phyloP scores from a whole-genome alignment of 2,113 vertebrate species.

The Chroicocephalus ridibundus region DNA sequence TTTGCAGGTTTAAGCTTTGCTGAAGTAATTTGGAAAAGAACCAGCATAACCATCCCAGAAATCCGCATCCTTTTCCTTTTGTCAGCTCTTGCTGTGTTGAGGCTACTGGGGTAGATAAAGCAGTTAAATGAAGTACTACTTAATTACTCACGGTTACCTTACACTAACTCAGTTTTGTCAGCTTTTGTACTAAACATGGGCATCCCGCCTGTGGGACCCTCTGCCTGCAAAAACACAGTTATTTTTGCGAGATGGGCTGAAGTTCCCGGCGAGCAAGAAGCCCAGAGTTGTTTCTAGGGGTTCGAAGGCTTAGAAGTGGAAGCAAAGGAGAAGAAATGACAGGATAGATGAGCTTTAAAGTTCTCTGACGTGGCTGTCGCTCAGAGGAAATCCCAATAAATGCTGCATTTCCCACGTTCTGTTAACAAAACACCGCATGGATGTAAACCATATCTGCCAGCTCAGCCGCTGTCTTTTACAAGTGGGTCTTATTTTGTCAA shows the following conservation, averaged over 20 bases:
- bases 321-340: neutral
- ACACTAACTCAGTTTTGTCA: neutral
- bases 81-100: neutral
- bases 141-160: neutral
- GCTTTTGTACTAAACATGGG: neutral
- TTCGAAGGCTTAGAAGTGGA: neutral
- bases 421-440: neutral
- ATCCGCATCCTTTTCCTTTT: neutral
- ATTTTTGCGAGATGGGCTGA: neutral
- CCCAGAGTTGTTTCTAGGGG: neutral
- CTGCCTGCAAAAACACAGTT: neutral
- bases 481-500: neutral
- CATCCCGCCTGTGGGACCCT: neutral
- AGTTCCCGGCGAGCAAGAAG: neutral
- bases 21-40: neutral
- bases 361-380: neutral
- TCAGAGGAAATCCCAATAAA: neutral
- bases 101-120: neutral
- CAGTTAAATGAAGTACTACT: neutral
- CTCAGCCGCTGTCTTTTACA: neutral
- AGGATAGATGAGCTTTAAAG: neutral
- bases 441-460: neutral
- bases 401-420: neutral
- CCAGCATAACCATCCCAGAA: neutral
- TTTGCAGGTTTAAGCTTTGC: neutral